Conservation (phyloP, 2,113 vertebrate species). For the Cebidichthys violaceus region DNA sequence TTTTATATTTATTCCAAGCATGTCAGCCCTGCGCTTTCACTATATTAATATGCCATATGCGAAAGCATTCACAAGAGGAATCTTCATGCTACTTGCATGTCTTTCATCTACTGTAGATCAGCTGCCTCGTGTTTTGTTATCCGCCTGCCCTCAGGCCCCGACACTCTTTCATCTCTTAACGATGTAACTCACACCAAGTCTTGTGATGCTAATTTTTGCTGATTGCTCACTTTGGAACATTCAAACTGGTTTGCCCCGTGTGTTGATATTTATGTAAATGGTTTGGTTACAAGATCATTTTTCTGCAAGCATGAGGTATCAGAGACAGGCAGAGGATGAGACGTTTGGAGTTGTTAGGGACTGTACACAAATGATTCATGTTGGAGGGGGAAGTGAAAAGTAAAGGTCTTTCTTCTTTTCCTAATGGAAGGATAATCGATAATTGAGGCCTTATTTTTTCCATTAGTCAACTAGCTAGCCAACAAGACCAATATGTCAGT, state of each 20-base stretch:
- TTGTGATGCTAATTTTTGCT: conserved; percentile 29
- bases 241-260: conserved; percentile 28
- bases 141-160: conserved; percentile 28
- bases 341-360: neutral
- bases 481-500: neutral
- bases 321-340: neutral
- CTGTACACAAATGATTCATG: conserved; percentile 1
- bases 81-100: conserved; percentile 19
- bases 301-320: neutral
- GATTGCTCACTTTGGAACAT: conserved; percentile 49
- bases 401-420: neutral
- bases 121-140: conserved; percentile 48
- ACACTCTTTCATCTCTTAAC: conserved; percentile 56
- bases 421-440: too few species aligned
- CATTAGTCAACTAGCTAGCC: neutral
- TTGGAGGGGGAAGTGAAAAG: too few species aligned
- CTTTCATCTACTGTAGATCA: conserved; percentile 58
- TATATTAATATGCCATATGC: conserved; percentile 14
- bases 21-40: conserved; percentile 3
- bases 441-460: neutral
- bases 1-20: neutral
- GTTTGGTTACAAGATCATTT: conserved; percentile 46
- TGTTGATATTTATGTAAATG: conserved; percentile 48
- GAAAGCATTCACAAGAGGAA: conserved; percentile 26
- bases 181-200: conserved; percentile 27